Evolutionary conservation across 2,113 vertebrate genomes (phyloP).

Genomic region (Colistium nudipinnis): DNA sequence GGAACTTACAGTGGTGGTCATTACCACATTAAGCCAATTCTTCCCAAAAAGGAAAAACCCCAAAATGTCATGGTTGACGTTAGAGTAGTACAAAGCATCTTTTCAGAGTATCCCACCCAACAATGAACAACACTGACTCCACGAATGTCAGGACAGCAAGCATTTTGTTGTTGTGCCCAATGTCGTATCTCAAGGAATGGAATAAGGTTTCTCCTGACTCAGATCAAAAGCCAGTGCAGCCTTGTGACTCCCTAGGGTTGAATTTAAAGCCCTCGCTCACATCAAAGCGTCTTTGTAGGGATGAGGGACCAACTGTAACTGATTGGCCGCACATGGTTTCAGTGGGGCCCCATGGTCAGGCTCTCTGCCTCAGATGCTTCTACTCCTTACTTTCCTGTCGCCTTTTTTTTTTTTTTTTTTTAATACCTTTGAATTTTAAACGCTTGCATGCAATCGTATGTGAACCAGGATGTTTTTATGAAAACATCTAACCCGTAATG

Average conservation of each 20-base stretch:
- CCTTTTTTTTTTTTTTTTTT: too few relatives aligned
- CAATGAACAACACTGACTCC: not conserved
- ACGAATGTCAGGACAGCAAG: conserved; percentile 6
- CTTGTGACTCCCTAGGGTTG: conserved; percentile 72
- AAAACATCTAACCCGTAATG: not conserved
- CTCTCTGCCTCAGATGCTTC: conserved; percentile 38
- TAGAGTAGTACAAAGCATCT: not conserved
- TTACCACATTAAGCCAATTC: too few relatives aligned
- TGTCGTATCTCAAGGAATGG: conserved; percentile 36
- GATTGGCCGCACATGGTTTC: conserved; percentile 78
- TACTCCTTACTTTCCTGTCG: conserved; percentile 30
- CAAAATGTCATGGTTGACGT: too few relatives aligned
- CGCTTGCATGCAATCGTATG: not conserved
- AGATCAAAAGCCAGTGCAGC: conserved; percentile 65
- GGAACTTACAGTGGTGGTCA: too few relatives aligned
- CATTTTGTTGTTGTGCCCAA: conserved; percentile 34
- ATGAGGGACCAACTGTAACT: conserved; percentile 74
- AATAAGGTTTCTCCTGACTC: conserved; percentile 58
- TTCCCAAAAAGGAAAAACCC: too few relatives aligned
- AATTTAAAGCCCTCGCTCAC: conserved; percentile 73
- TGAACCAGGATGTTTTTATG: not conserved
- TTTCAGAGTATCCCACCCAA: conserved; percentile 13
- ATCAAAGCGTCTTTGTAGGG: conserved; percentile 77
- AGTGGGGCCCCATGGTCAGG: conserved; percentile 44
- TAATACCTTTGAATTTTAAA: too few relatives aligned